Evolutionary conservation across 2,113 vertebrate genomes (phyloP).

Genomic region (Oxyura jamaicensis): DNA sequence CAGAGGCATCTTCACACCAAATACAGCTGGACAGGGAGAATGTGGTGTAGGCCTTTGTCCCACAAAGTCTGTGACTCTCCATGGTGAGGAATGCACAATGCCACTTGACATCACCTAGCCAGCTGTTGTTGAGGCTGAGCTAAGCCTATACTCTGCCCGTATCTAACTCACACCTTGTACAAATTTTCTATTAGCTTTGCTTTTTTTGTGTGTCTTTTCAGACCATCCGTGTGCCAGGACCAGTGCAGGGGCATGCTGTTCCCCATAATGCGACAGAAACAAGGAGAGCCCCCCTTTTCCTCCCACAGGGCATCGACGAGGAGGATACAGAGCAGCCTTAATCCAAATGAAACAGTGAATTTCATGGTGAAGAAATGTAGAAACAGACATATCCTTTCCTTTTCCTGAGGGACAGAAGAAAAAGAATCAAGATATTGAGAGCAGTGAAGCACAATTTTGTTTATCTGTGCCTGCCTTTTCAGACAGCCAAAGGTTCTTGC

Average conservation of each 20-base stretch:
- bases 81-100: background rate
- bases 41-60: background rate
- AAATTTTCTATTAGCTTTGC: background rate
- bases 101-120: background rate
- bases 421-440: background rate
- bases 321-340: background rate
- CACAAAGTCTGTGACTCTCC: background rate
- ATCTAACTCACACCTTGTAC: background rate
- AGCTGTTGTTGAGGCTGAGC: background rate
- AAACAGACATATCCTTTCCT: background rate
- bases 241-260: background rate
- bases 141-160: background rate
- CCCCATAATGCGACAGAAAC: background rate
- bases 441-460: background rate
- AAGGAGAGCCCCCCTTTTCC: background rate
- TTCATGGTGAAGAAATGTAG: background rate
- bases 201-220: background rate
- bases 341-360: background rate
- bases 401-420: background rate
- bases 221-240: background rate
- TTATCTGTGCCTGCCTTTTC: background rate
- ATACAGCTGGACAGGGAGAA: background rate
- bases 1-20: background rate
- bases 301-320: rapidly evolving
- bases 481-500: background rate